Conservation (phyloP, 1,140 invertebrate genomes). For the Calliphora vicina region DNA sequence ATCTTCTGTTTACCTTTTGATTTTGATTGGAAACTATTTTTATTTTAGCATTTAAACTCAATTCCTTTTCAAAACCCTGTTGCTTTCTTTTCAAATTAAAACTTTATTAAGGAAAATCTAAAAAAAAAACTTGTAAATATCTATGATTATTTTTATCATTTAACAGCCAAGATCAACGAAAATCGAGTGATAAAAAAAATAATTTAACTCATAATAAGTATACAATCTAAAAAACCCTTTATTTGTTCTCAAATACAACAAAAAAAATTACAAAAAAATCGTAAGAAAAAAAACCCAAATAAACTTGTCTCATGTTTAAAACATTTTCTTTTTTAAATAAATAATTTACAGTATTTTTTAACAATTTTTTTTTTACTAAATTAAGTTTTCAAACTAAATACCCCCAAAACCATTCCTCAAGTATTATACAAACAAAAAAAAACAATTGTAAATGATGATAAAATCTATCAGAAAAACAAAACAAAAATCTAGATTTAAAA, state of each 20-base stretch:
- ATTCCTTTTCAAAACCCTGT: too few relatives aligned
- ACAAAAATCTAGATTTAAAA: not conserved
- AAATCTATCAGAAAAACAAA: not conserved
- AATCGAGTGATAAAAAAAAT: constrained; percentile 57
- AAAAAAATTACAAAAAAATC: constrained; percentile 20
- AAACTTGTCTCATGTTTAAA: constrained; percentile 12
- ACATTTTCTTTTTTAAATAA: constrained; percentile 1
- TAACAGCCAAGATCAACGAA: constrained; percentile 61
- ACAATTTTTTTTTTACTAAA: not conserved
- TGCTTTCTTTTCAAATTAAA: too few relatives aligned
- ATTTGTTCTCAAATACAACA: not conserved
- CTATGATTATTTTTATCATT: constrained; percentile 12
- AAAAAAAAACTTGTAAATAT: constrained; percentile 10
- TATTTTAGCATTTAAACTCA: too few relatives aligned
- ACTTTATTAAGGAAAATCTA: too few relatives aligned
- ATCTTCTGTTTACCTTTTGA: too few relatives aligned
- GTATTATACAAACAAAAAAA: not conserved
- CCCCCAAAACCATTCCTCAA: not conserved
- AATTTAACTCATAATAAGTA: constrained; percentile 21
- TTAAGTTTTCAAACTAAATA: not conserved
- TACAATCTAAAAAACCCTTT: not conserved
- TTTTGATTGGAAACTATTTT: too few relatives aligned
- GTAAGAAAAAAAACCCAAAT: not conserved
- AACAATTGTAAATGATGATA: not conserved
- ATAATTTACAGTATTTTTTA: constrained; percentile 15